These are phyloP conservation scores for Ernsta delagoae DNA, from an alignment of 2,888 invertebrate genomes.

Conservation along the genomic window DNA sequence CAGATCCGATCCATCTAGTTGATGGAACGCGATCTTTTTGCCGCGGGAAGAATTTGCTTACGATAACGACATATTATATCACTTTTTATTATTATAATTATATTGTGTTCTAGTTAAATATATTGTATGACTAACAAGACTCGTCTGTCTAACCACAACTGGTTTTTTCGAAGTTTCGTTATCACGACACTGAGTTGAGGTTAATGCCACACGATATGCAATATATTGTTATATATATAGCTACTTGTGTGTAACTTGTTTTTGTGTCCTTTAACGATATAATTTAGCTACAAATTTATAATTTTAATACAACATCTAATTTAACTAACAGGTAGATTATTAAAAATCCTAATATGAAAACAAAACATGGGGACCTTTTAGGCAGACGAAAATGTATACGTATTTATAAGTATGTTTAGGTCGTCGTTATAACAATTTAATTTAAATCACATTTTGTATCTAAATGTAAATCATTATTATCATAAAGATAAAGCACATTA, in stretches of 20 bases:
- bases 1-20: too few species aligned
- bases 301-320: too few species aligned
- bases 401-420: too few species aligned
- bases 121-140: conserved; percentile 7
- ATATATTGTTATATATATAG: background rate
- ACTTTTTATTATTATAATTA: background rate
- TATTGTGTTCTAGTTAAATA: background rate
- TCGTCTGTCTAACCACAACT: background rate
- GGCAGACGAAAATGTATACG: too few species aligned
- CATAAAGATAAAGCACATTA: too few species aligned
- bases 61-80: background rate
- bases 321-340: too few species aligned
- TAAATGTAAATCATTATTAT: too few species aligned
- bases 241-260: background rate
- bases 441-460: too few species aligned
- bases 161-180: conserved; percentile 7
- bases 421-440: too few species aligned
- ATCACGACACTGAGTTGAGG: conserved; percentile 25
- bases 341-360: too few species aligned
- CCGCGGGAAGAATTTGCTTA: background rate
- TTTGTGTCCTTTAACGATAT: background rate
- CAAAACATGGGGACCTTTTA: too few species aligned
- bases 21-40: background rate
- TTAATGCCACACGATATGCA: conserved; percentile 14
- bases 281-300: background rate